Evolutionary conservation across 2,888 invertebrate genomes (phyloP), one percentile per base, ranked within the genome.

Genomic region (Alsophila aescularia): DNA sequence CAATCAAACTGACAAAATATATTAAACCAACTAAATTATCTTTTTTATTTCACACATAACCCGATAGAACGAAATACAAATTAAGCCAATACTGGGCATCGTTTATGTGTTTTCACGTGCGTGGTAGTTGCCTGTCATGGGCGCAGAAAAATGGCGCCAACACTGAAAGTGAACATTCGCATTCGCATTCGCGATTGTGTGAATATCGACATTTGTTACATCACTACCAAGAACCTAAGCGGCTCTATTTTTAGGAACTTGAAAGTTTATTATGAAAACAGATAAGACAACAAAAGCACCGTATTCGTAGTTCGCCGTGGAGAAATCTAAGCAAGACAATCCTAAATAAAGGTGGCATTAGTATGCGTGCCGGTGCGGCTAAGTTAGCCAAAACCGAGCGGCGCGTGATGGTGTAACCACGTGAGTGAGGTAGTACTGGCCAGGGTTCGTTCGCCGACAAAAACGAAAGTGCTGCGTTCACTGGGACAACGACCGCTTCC

Each of bases 391-490:
- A 90, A 90, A 85, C 75, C 75, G 72, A 75, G 75, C 72, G 67
- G 69, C 69, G 59, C 59, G 72, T 77, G 83, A 85, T 89, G 89
- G 87, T 89, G 88, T 87, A 90, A 90, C 85, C 75, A 75, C 82
- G 86, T 87, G 88, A 85, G 81, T 76, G 81, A 72, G 81, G 81
- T 88, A 87, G 84, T 83, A 89, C 90, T 89, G 84, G 81, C 67
- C 81, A 79, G 87, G 89, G 91, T 91, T 91, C 91, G 85, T 87
- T 91, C 87, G 87, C 90, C 90, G 84, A 85, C 81, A 84, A 91
- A 88, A 91, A 88, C 89, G 91, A 91, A 91, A 91, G 90, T 89
- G 75, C 75, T 77, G 72, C 86, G 89, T 90, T 90, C 90, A 91
- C 71, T 90, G 87, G 91, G 86, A 90, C 91, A 88, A 89, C 84